Evolutionary conservation across 2,797 vertebrate species (phyloP).

Genomic region (Phaenicophaeus curvirostris): DNA sequence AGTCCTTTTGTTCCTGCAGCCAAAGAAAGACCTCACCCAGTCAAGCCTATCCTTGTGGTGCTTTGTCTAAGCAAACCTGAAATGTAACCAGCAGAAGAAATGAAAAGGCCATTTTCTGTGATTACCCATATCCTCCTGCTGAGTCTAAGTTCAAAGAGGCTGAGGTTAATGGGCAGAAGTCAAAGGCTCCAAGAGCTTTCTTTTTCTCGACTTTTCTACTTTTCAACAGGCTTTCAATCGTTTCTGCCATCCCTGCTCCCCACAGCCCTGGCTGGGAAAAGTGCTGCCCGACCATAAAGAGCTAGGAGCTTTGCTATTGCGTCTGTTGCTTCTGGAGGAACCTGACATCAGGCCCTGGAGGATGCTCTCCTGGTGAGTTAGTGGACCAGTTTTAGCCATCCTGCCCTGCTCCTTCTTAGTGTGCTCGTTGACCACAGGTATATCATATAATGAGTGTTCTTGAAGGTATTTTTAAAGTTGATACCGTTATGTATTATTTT

Average conservation of each 20-base stretch:
- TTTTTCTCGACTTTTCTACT: background rate
- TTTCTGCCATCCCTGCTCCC: background rate
- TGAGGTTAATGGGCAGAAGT: slow-evolving; percentile 15
- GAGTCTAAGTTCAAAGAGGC: background rate
- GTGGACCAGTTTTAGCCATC: background rate
- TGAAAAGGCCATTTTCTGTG: background rate
- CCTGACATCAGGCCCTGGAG: background rate
- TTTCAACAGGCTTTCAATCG: background rate
- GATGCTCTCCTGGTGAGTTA: background rate
- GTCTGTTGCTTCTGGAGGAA: background rate
- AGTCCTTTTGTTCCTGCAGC: background rate
- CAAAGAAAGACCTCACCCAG: background rate
- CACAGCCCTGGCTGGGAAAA: background rate
- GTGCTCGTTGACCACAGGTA: background rate
- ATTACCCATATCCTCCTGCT: background rate
- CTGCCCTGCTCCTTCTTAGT: background rate
- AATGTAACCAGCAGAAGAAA: background rate
- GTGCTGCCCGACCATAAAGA: background rate
- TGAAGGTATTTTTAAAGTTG: background rate
- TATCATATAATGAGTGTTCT: background rate
- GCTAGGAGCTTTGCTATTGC: background rate
- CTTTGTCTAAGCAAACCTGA: background rate
- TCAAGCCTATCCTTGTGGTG: background rate
- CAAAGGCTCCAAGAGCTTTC: background rate
- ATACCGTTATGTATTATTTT: background rate